phyloP scores from a whole-genome alignment of 1,140 invertebrate genomes.

The Rhizoglyphus robini region DNA sequence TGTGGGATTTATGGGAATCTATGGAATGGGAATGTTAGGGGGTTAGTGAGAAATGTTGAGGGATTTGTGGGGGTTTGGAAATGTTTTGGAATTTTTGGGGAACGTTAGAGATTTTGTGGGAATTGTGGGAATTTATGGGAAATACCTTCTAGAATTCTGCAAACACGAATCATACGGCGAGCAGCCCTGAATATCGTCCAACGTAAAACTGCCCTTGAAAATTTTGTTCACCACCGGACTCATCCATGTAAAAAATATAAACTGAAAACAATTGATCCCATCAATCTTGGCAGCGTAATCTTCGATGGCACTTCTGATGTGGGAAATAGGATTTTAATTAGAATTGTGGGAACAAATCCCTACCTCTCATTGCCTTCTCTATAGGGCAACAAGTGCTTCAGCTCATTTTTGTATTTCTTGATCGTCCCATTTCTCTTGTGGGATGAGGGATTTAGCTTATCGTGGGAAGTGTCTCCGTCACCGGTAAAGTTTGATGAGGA shows the following conservation, averaged over 20 bases:
- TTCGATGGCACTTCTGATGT: neutral
- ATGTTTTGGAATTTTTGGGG: too few species aligned
- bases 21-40: too few species aligned
- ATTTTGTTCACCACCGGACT: slow-evolving; percentile 42
- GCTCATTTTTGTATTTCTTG: neutral
- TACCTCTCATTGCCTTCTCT: too few species aligned
- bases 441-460: too few species aligned
- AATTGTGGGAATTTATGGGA: neutral
- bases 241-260: slow-evolving; percentile 46
- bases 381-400: neutral
- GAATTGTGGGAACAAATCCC: too few species aligned
- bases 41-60: too few species aligned
- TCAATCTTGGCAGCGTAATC: slow-evolving; percentile 29
- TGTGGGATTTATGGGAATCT: too few species aligned
- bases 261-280: slow-evolving; percentile 40
- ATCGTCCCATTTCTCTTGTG: neutral
- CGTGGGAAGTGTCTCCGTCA: neutral
- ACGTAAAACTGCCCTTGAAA: slow-evolving; percentile 36
- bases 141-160: slow-evolving; percentile 31
- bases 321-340: neutral
- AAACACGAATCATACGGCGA: slow-evolving; percentile 40
- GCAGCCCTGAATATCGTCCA: slow-evolving; percentile 38
- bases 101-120: too few species aligned
- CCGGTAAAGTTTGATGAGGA: neutral
- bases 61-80: too few species aligned